A percentile compares a stretch with the other conserved stretches of the same genome.
phyloP scores from a whole-genome alignment of 2,113 vertebrate genomes.

The Datnioides undecimradiatus region DNA sequence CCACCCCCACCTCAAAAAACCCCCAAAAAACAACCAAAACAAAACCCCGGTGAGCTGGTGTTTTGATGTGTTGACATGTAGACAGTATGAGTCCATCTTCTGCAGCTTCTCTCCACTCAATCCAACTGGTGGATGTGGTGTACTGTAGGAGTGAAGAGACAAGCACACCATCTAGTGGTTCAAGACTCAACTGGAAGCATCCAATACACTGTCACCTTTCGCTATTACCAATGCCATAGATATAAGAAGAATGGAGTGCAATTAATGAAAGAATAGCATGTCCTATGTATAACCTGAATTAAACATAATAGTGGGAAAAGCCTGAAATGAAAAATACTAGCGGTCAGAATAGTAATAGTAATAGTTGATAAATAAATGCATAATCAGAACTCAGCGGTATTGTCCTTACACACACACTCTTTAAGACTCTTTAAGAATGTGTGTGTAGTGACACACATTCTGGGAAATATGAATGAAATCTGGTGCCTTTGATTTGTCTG shows the following conservation, averaged over 20 bases:
- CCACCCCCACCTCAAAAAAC: constrained; percentile 22
- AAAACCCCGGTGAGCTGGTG: constrained; percentile 3
- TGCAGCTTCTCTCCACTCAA: constrained; percentile 33
- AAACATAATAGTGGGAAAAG: background rate
- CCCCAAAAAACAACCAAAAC: no score
- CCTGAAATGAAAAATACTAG: background rate
- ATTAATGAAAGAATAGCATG: background rate
- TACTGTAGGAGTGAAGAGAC: constrained; percentile 53
- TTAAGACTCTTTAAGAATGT: no score
- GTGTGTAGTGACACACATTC: no score
- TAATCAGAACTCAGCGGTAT: background rate
- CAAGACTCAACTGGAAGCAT: constrained; percentile 31
- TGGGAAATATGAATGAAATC: no score
- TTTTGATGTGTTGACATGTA: constrained; percentile 30
- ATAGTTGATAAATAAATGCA: background rate
- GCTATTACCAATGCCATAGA: background rate
- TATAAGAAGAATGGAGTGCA: background rate
- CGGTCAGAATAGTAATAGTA: background rate
- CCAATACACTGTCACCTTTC: background rate
- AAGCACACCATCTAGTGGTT: constrained; percentile 81
- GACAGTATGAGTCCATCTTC: constrained; percentile 30
- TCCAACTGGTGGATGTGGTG: constrained; percentile 35
- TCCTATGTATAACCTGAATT: background rate
- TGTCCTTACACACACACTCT: no score
- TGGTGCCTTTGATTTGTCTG: no score